Base-by-base conservation (phyloP, 2,113 vertebrate species). In the Campylorhamphus procurvoides region DNA sequence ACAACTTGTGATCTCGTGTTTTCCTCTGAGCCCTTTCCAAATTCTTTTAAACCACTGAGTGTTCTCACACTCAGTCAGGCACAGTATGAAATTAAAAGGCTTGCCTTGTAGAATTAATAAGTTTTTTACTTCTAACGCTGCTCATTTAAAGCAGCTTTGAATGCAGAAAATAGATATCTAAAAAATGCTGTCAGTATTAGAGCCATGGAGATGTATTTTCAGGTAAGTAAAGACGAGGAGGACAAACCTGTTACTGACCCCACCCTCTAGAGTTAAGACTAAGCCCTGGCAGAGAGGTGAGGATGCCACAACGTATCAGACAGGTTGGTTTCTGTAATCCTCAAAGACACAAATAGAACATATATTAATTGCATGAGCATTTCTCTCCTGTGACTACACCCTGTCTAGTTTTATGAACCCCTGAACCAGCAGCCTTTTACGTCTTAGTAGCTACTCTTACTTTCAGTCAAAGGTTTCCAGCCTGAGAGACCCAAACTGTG, bases 321-420 rank as follows among this genome's bases (percentile, higher is more conserved):
- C 71, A 79, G 47, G 78, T 77, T 94, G 77, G 89, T 96, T 96
- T 95, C 95, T 85, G 79, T 62, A 79, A 94, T 79, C 93, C 62
- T 85, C 87, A 80, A 60, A 93, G 93, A 96, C 40, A 23, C 87
- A 96, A 96, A 93, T 59, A 94, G 93, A 94, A 93, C 75, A 47
- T 23, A 56, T 22, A 46, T 66, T 73, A 88, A 94, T 85, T 79
- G 67, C 71, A 20, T 29, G 84, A 69, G 78, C 78, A 27, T 83
- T 92, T 96, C 91, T 87, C 59, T 90, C 47, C 63, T 63, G 71
- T 93, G 78, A 81, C 74, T 97, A 93, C 95, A 95, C 91, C 93
- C 91, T 88, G 71, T 88, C 94, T 93, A 91, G 42, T 80, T 93
- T 87, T 94, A 79, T 27, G 29, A 95, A 87, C 46, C 78, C 77